These are phyloP conservation scores for Synanthedon tipuliformis DNA, from an alignment of 2,888 invertebrate species.

Conservation along the genomic window DNA sequence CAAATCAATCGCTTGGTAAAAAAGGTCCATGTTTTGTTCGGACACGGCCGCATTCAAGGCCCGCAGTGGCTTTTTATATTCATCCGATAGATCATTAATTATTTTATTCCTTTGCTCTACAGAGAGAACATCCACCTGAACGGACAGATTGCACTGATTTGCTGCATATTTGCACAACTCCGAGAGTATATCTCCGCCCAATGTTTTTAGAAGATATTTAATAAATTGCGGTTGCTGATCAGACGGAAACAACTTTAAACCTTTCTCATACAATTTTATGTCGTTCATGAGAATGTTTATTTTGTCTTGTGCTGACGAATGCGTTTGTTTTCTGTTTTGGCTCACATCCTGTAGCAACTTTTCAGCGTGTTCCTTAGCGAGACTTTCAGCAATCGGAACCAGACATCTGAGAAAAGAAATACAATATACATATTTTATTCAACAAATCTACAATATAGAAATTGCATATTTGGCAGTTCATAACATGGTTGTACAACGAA, in stretches of 20 bases:
- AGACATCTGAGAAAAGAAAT: constrained; percentile 57
- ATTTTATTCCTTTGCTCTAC: constrained; percentile 78
- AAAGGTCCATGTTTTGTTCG: constrained; percentile 81
- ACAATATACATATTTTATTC: too few species aligned
- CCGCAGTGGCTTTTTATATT: constrained; percentile 74
- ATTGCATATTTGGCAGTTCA: too few species aligned
- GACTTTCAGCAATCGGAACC: constrained; percentile 74
- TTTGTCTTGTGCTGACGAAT: constrained; percentile 85
- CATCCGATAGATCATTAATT: constrained; percentile 75
- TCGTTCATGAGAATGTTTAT: constrained; percentile 81
- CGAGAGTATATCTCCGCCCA: constrained; percentile 85
- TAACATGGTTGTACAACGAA: too few species aligned
- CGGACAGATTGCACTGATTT: constrained; percentile 75
- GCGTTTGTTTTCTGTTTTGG: constrained; percentile 79
- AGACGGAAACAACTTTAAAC: constrained; percentile 73
- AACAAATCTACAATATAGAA: too few species aligned
- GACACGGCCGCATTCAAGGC: constrained; percentile 77
- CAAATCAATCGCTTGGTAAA: constrained; percentile 79
- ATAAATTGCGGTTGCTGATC: constrained; percentile 76
- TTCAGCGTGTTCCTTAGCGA: constrained; percentile 81
- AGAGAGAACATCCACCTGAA: constrained; percentile 71
- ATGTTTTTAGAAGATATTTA: constrained; percentile 86
- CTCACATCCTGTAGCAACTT: constrained; percentile 79
- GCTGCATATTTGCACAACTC: constrained; percentile 84
- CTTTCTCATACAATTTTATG: constrained; percentile 84